Evolutionary conservation across 2,888 invertebrate species (phyloP).

Genomic region (Tetropium fuscum): DNA sequence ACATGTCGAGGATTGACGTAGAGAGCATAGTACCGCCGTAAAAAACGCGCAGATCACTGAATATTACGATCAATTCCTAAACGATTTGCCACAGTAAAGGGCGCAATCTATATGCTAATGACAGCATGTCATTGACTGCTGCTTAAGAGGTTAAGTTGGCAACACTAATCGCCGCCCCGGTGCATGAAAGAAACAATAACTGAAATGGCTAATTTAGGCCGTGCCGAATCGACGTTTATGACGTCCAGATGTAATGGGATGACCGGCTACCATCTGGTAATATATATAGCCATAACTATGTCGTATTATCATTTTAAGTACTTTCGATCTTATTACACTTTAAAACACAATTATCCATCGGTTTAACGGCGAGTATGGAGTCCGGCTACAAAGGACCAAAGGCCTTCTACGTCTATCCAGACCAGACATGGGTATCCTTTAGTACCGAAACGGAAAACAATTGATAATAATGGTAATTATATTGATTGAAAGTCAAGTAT

Average conservation of each 20-base stretch:
- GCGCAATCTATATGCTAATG: conserved; percentile 67
- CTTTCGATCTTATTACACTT: conserved; percentile 28
- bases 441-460: no score
- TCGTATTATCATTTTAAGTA: conserved; percentile 34
- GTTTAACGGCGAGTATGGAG: no score
- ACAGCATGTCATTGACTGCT: conserved; percentile 55
- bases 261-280: conserved; percentile 50
- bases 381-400: no score
- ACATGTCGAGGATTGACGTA: conserved; percentile 57
- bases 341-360: no score
- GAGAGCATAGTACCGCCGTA: conserved; percentile 53
- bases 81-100: conserved; percentile 60
- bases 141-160: conserved; percentile 63
- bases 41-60: conserved; percentile 58
- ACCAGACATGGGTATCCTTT: no score
- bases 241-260: conserved; percentile 43
- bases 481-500: no score
- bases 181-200: conserved; percentile 51
- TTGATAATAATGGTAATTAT: no score
- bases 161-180: conserved; percentile 57
- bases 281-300: no score
- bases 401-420: no score
- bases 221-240: conserved; percentile 51
- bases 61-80: conserved; percentile 55
- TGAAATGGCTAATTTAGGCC: conserved; percentile 46